Percentiles rank a stretch among this genome's conserved stretches.
These are phyloP conservation scores for Sylvia borin DNA, from an alignment of 2,797 vertebrate genomes.

Conservation along the genomic window DNA sequence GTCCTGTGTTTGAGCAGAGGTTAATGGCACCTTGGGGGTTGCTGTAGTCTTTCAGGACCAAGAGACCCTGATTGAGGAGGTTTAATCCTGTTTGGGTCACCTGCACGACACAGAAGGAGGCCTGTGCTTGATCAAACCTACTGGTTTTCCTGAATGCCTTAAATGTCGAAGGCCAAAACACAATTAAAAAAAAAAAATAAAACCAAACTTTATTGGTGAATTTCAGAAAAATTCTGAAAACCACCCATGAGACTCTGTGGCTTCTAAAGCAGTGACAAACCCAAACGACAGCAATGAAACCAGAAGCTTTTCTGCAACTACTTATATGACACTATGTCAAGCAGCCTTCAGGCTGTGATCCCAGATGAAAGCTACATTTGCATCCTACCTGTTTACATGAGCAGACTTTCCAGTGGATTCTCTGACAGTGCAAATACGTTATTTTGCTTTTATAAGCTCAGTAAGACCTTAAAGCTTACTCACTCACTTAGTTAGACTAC, in stretches of 20 bases:
- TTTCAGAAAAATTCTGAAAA: not conserved
- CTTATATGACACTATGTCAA: not conserved
- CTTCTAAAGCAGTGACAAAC: not conserved
- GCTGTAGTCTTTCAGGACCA: not conserved
- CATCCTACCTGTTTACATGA: not conserved
- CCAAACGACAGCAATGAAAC: not conserved
- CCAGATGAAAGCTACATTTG: not conserved
- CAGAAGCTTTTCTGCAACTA: not conserved
- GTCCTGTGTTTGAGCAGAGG: not conserved
- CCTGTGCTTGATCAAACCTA: not conserved
- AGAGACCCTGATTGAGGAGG: not conserved
- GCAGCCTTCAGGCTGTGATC: not conserved
- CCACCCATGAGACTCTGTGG: not conserved
- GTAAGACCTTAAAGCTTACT: constrained; percentile 11
- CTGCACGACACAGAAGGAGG: not conserved
- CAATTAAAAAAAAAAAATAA: not conserved
- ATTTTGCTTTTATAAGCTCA: constrained; percentile 21
- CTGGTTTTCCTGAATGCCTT: not conserved
- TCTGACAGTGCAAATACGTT: not conserved
- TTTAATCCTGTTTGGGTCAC: not conserved
- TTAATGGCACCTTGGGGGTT: not conserved
- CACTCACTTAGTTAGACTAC: not conserved
- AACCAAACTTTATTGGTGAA: not conserved
- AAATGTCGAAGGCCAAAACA: not conserved
- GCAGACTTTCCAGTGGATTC: not conserved